Evolutionary conservation across 2,888 invertebrate genomes (phyloP).

Genomic region (Drosophila demipolita): DNA sequence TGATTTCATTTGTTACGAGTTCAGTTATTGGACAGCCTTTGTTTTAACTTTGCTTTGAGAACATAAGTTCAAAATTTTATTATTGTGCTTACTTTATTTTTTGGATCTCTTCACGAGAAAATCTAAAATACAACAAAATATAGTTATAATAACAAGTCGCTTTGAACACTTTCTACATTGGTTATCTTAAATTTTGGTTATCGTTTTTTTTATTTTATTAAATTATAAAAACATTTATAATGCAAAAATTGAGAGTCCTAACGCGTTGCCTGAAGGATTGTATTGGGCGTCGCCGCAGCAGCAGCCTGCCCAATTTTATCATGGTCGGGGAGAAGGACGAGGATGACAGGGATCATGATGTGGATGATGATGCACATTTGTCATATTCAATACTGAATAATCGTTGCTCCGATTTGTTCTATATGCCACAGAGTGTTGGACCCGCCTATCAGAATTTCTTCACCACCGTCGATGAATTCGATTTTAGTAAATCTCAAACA

Average conservation of each 20-base stretch:
- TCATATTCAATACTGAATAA: slow-evolving; percentile 43
- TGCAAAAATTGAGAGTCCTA: slow-evolving; percentile 38
- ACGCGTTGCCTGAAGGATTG: slow-evolving; percentile 21
- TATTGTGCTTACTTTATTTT: neutral
- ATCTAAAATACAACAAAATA: neutral
- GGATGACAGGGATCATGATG: slow-evolving; percentile 24
- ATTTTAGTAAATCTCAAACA: slow-evolving; percentile 22
- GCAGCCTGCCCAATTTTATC: slow-evolving; percentile 25
- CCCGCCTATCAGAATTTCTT: slow-evolving; percentile 58
- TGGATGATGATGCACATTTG: slow-evolving; percentile 24
- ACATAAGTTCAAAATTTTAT: slow-evolving; percentile 38
- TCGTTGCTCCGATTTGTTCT: slow-evolving; percentile 49
- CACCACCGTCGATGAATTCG: slow-evolving; percentile 48
- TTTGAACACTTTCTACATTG: slow-evolving; percentile 6
- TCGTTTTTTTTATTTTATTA: neutral
- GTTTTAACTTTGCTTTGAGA: slow-evolving; percentile 25
- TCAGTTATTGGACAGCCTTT: slow-evolving; percentile 30
- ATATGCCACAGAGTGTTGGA: slow-evolving; percentile 61
- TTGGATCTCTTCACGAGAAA: neutral
- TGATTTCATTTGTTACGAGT: neutral
- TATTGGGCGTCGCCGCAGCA: slow-evolving; percentile 11
- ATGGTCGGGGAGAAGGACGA: slow-evolving; percentile 46
- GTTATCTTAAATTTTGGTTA: slow-evolving; percentile 32
- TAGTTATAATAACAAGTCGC: neutral
- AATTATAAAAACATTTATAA: neutral